Base-by-base conservation (phyloP, 2,113 vertebrate genomes). In the Cryptoleucopteryx plumbea region DNA sequence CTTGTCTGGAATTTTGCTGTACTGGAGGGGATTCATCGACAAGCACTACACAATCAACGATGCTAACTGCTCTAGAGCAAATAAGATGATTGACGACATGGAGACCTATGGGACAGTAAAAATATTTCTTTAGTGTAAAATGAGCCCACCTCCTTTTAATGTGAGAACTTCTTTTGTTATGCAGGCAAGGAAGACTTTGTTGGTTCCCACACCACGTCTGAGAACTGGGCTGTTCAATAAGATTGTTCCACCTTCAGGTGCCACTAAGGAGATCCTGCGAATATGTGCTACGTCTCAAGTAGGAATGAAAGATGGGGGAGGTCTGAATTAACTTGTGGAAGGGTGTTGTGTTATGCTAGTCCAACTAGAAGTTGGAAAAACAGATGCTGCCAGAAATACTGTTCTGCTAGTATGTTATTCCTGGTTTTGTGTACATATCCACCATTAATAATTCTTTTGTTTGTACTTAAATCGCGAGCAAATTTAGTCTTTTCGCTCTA, bases 141-240 rank as follows among this genome's bases (percentile, higher is more conserved):
- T 16, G 27, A 66, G 7, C 8, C 27, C 7, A 7, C 18, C 40
- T 56, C 20, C 2, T 81, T 91, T 47, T 90, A 26, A 59, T 1
- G 25, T 55, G 15, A 17, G 59, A 22, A 36, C 21, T 47, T 43
- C 29, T 73, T 95, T 71, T 91, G 25, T 92, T 82, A 74, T 58
- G 8, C 97, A 99, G 99, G 99, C 98, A 55, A 97, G 93, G 83
- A 99, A 99, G 96, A 99, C 98, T 2, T 80, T 99, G 87, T 90
- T 99, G 97, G 99, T 99, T 63, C 99, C 99, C 18, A 99, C 99
- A 5, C 99, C 99, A 14, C 98, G 99, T 6, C 98, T 99, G 87
- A 98, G 98, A 52, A 98, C 97, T 0, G 99, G 99, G 6, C 96
- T 99, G 52, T 99, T 99, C 96, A 99, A 99, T 73, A 98, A 85